Conservation (phyloP, 2,113 vertebrate genomes). For the Mugil cephalus region DNA sequence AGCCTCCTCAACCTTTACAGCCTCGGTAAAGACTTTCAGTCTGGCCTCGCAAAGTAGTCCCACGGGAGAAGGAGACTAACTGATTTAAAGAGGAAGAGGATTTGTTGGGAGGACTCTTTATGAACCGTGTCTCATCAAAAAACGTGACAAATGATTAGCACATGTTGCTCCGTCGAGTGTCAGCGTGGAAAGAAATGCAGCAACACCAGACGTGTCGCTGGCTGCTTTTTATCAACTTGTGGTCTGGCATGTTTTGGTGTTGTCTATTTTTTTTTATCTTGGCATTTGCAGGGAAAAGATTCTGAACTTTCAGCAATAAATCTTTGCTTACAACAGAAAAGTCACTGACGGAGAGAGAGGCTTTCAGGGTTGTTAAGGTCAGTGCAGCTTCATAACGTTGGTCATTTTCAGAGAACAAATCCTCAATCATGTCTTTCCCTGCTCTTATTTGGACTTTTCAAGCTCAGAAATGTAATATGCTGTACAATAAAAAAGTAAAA, state of each 20-base stretch:
- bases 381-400: constrained; percentile 16
- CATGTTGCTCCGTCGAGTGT: background rate
- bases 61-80: background rate
- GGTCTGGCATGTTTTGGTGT: constrained; percentile 9
- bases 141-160: background rate
- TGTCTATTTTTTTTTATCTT: background rate
- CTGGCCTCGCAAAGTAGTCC: background rate
- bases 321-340: constrained; percentile 43
- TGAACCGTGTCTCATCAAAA: background rate
- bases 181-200: background rate
- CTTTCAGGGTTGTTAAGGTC: constrained; percentile 21
- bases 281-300: constrained; percentile 15
- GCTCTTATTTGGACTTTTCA: constrained; percentile 5
- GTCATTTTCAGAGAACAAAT: constrained; percentile 13
- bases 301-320: constrained; percentile 8
- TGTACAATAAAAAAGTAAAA: no score
- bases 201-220: background rate
- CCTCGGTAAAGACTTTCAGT: constrained; percentile 24
- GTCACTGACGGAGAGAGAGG: constrained; percentile 9
- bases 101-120: constrained; percentile 9
- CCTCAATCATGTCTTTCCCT: rapidly evolving
- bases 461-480: background rate
- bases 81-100: constrained; percentile 3
- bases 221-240: constrained; percentile 1
- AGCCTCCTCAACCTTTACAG: constrained; percentile 16